Evolutionary conservation across 2,888 invertebrate species (phyloP).

Genomic region (Geophilus truncorum): DNA sequence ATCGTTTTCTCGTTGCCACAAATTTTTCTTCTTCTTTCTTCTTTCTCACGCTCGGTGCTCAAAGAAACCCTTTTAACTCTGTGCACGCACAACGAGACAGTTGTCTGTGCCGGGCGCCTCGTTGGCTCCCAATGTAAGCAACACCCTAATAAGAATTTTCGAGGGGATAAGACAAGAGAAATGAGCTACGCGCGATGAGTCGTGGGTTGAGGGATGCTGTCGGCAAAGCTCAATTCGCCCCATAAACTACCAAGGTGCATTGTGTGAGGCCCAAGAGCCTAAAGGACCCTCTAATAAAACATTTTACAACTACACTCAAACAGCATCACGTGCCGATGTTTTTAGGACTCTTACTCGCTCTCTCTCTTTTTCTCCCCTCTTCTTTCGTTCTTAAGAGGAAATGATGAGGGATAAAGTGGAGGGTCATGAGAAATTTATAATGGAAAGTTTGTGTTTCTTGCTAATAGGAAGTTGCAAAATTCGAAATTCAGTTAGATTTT

Average conservation of each 20-base stretch:
- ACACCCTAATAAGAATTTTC: not conserved
- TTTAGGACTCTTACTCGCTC: no score
- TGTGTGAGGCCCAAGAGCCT: not conserved
- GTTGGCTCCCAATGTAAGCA: not conserved
- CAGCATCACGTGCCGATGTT: not conserved
- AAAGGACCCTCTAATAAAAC: slow-evolving; percentile 4
- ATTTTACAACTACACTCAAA: slow-evolving; percentile 2
- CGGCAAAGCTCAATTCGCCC: not conserved
- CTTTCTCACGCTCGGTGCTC: not conserved
- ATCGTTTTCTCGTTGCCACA: not conserved
- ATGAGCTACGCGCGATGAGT: not conserved
- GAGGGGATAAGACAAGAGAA: not conserved
- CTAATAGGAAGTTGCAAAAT: no score
- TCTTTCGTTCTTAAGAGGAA: not conserved
- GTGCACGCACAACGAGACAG: not conserved
- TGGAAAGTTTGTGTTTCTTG: no score
- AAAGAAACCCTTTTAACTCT: not conserved
- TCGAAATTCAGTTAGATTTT: no score
- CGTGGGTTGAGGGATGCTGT: not conserved
- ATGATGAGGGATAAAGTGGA: not conserved
- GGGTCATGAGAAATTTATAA: not conserved
- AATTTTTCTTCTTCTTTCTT: not conserved
- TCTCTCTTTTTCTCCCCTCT: not conserved
- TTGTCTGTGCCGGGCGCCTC: not conserved
- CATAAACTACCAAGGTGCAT: not conserved